These are phyloP conservation scores for Galemys pyrenaicus DNA, from an alignment of 2,113 vertebrate genomes.

Conservation along the genomic window DNA sequence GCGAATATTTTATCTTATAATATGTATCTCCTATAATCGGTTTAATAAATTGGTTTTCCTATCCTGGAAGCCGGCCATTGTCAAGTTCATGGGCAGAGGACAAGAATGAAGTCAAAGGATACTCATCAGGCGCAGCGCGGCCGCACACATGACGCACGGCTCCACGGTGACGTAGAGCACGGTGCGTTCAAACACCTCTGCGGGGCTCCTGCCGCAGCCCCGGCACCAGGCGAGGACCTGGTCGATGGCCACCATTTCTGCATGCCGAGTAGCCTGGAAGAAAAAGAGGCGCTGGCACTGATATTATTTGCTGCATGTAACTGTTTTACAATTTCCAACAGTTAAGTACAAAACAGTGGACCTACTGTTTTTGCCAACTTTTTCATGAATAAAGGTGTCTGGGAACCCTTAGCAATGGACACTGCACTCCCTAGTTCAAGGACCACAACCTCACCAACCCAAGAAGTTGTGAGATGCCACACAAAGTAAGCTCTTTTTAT, in stretches of 20 bases:
- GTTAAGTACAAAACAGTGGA: neutral
- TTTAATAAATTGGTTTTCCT: neutral
- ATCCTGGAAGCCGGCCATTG: neutral
- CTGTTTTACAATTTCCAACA: neutral
- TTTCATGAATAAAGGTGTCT: neutral
- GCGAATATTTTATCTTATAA: neutral
- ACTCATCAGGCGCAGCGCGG: conserved; percentile 93
- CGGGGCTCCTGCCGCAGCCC: conserved; percentile 68
- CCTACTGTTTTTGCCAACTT: neutral
- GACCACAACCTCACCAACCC: neutral
- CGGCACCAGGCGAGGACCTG: conserved; percentile 93
- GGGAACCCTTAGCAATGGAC: neutral
- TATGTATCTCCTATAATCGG: neutral
- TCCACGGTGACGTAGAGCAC: conserved; percentile 96
- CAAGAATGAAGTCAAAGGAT: conserved; percentile 85
- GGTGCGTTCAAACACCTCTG: conserved; percentile 85
- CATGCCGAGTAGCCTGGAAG: conserved; percentile 95
- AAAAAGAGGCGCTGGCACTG: neutral
- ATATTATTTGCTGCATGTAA: neutral
- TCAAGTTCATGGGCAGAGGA: neutral
- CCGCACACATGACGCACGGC: conserved; percentile 97
- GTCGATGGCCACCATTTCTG: conserved; percentile 96
- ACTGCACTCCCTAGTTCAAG: neutral
- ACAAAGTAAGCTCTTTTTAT: neutral
- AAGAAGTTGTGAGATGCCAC: neutral